Base-by-base conservation (phyloP, 1,140 invertebrate genomes). In the Drosophila pandora region DNA sequence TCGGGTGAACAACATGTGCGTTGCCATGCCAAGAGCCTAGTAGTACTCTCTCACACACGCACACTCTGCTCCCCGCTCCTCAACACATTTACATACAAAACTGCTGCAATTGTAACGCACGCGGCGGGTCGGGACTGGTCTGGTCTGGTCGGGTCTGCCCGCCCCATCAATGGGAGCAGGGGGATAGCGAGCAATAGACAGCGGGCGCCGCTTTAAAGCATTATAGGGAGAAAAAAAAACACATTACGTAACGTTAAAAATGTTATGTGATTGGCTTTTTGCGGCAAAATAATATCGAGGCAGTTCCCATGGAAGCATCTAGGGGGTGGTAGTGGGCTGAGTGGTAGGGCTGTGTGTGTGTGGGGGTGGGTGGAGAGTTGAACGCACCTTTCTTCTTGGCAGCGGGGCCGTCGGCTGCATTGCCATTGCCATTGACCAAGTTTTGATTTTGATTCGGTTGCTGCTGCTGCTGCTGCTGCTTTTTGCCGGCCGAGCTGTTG, bases 311-410 rank as follows among this genome's bases (percentile, higher is more conserved):
- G 63, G 65, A 7, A 64, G 41, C 64, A 17, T 56, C 57, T 25
- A 8, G 28, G 43, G 28, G 37, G 17, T 13, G 8, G 17, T 5
- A 2, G 28, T 25, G 25, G 13, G 13, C n/a, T n/a, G n/a, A n/a
- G n/a, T 21, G 22, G 23, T 10, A 9, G 28, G 37, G 37, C 28
- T 32, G 23, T 17, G 17, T 12, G 34, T 34, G 3, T 17, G 21
- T 10, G 39, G n/a, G 37, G 39, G 17, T 43, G 30, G 2, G 2
- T 34, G 61, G 57, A 68, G 22, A 82, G 69, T 79, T 88, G 53
- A 77, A 88, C 83, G 84, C 72, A 88, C 83, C 83, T 88, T 88
- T 88, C 68, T 88, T 88, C 63, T 88, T 88, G 28, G 76, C 21
- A 50, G 83, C 75, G 28, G 64, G 48, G 12, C 56, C 74, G 37